Conservation (phyloP, 2,888 invertebrate species). For the Drosophila acutilabella region DNA sequence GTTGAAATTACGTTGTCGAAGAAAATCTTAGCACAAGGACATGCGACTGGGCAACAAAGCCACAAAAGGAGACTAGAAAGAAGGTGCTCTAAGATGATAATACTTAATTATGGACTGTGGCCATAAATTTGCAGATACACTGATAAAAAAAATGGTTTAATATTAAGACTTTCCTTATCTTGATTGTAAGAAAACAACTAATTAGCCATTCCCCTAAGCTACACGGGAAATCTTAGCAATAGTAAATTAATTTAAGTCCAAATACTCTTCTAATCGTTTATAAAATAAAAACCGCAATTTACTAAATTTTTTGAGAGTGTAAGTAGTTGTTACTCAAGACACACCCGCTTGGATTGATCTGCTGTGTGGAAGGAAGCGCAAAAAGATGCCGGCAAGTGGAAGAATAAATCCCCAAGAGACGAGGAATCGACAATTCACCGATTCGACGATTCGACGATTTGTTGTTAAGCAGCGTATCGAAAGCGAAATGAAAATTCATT, state of each 20-base stretch:
- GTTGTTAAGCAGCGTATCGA: conserved; percentile 61
- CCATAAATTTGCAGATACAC: conserved; percentile 32
- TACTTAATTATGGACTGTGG: conserved; percentile 19
- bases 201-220: too few species aligned
- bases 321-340: conserved; percentile 1
- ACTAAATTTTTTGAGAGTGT: too few species aligned
- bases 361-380: background rate
- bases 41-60: conserved; percentile 1
- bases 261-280: too few species aligned
- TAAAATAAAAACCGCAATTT: too few species aligned
- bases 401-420: conserved; percentile 8
- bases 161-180: too few species aligned
- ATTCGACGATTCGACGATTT: background rate
- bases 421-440: background rate
- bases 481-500: conserved; percentile 68
- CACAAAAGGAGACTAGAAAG: background rate
- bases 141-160: background rate
- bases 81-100: conserved; percentile 7
- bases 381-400: conserved; percentile 7
- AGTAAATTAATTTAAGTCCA: too few species aligned
- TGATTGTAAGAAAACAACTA: too few species aligned
- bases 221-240: too few species aligned
- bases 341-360: conserved; percentile 3
- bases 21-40: background rate
- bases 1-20: conserved; percentile 4